Evolutionary conservation across 2,888 invertebrate genomes (phyloP).

Genomic region (Eristalis tenax): DNA sequence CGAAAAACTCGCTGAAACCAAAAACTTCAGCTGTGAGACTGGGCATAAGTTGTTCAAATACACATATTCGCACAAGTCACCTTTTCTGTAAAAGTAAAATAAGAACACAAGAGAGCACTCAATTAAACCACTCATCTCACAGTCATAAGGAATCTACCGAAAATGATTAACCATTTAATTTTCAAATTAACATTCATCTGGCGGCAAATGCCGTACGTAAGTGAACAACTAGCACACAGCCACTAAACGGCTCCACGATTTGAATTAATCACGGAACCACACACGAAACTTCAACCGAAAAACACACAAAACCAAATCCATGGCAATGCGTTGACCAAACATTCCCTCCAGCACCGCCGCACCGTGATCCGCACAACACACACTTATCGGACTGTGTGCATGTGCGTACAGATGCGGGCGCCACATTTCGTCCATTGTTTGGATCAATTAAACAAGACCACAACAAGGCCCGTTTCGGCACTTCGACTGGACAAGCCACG

Average conservation of each 20-base stretch:
- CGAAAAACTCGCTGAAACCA: too few species aligned
- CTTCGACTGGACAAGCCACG: background rate
- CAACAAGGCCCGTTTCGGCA: slow-evolving; percentile 5
- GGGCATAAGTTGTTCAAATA: too few species aligned
- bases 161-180: background rate
- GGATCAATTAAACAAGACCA: slow-evolving; percentile 37
- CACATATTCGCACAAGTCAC: too few species aligned
- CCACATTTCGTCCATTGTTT: slow-evolving; percentile 42
- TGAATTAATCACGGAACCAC: background rate
- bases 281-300: background rate
- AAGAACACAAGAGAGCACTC: background rate
- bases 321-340: slow-evolving; percentile 9
- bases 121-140: background rate
- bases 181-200: background rate
- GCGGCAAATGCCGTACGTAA: background rate
- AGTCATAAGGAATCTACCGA: background rate
- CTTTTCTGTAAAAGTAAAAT: background rate
- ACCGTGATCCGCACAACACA: background rate
- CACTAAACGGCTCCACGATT: background rate
- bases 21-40: too few species aligned
- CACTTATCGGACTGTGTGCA: background rate
- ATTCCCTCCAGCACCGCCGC: background rate
- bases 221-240: background rate
- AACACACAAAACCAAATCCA: background rate
- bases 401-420: slow-evolving; percentile 44